These are phyloP conservation scores for Artemia franciscana DNA, from an alignment of 1,140 invertebrate species.

Conservation along the genomic window DNA sequence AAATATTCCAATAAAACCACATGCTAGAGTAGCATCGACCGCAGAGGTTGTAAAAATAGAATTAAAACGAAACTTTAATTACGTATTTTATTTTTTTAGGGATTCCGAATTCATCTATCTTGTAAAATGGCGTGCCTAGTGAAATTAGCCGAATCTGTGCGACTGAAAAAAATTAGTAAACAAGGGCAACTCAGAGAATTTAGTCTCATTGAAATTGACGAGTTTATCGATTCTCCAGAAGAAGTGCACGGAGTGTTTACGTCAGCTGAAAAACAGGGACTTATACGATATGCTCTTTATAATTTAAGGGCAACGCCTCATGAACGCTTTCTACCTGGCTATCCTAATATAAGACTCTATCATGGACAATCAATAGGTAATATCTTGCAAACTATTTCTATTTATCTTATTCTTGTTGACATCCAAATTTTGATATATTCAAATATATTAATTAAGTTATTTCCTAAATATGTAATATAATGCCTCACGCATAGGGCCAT, in stretches of 20 bases:
- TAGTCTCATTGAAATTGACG: neutral
- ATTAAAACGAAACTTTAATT: too few relatives aligned
- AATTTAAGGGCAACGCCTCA: constrained; percentile 30
- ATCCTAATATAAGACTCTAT: constrained; percentile 27
- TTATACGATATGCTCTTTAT: constrained; percentile 43
- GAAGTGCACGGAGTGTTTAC: constrained; percentile 23
- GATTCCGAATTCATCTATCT: neutral
- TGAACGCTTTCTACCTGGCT: constrained; percentile 31
- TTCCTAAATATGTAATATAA: too few relatives aligned
- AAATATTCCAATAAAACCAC: too few relatives aligned
- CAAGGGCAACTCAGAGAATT: neutral
- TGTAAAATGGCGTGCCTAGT: neutral
- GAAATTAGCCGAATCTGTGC: neutral
- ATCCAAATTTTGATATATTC: too few relatives aligned
- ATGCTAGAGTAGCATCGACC: too few relatives aligned
- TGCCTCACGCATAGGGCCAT: too few relatives aligned
- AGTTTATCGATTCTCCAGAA: neutral
- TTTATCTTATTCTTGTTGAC: too few relatives aligned
- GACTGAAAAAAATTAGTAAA: neutral
- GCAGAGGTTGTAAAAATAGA: too few relatives aligned
- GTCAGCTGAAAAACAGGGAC: constrained; percentile 36
- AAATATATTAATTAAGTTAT: too few relatives aligned
- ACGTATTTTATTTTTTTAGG: neutral
- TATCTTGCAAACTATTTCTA: too few relatives aligned
- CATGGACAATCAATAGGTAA: constrained; percentile 37